Percentiles rank a stretch among this genome's conserved stretches.
Evolutionary conservation across 2,797 vertebrate species (phyloP).

Genomic region (Platalea minor): DNA sequence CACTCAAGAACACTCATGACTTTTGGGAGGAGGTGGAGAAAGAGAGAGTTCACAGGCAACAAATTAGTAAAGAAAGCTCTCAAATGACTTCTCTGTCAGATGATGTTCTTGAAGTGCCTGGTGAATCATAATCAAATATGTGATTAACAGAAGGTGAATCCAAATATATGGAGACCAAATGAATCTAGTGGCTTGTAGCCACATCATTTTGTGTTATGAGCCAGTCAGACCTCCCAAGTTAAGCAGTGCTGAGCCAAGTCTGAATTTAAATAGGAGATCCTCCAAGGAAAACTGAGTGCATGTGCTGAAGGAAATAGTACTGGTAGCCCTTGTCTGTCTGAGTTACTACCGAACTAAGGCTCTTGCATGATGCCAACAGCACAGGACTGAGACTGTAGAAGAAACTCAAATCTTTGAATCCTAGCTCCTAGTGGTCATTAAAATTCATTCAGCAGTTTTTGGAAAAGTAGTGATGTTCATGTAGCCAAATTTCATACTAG

Average conservation of each 20-base stretch:
- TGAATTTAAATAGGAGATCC: constrained; percentile 41
- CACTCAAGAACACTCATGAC: neutral
- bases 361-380: neutral
- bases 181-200: neutral
- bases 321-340: constrained; percentile 43
- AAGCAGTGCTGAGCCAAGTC: constrained; percentile 21
- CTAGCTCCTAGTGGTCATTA: neutral
- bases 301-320: neutral
- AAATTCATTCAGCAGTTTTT: neutral
- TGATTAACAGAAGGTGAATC: constrained; percentile 2
- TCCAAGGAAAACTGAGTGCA: constrained; percentile 43
- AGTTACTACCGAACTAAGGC: constrained; percentile 17
- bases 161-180: constrained; percentile 18
- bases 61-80: neutral
- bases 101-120: neutral
- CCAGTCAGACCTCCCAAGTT: constrained; percentile 46
- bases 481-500: neutral
- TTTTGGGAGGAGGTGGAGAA: neutral
- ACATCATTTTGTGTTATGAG: neutral
- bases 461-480: neutral
- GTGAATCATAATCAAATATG: neutral
- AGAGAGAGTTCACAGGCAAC: neutral
- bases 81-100: neutral
- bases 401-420: neutral
- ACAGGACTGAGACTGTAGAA: neutral